Base-by-base conservation (phyloP, 1,140 invertebrate species). In the Gryllus bimaculatus region DNA sequence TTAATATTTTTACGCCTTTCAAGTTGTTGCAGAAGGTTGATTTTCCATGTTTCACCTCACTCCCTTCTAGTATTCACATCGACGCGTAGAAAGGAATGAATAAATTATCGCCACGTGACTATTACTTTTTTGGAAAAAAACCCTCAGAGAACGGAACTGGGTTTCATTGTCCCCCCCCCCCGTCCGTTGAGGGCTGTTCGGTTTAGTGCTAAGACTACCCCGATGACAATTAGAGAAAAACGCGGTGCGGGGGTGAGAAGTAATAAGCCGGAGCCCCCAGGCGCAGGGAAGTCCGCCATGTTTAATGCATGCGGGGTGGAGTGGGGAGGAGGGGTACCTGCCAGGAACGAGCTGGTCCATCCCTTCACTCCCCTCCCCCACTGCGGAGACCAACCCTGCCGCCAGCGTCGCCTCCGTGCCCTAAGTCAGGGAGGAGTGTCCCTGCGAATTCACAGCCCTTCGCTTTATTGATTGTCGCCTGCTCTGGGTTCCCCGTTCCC, bases 161-260 rank as follows among this genome's bases (percentile, higher is more conserved):
- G 18, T 66, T 18, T 10, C 54, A 18, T 66, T 66, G 54, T 66
- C 54, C 54, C 18, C 10, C 54, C 54, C 54, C 18, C 10, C 54
- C 54, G 54, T 13, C 10, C 10, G 54, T 39, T 39, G 26, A 18
- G 54, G 10, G 10, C 10, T 66, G 54, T 18, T 66, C 54, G 54
- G 54, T 66, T 66, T 66, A 66, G 10, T 13, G 54, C 54, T 66
- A 66, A 66, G 54, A 66, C 26, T 66, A 10, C 54, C 54, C 18
- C 54, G 54, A 66, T 66, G 54, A 66, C 54, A 66, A 66, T 66
- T 66, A 66, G 54, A 66, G 54, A 66, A 66, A 66, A 66, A 66
- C 54, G 54, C 7, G 18, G 54, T 3, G 54, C 54, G 10, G 18
- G 54, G 54, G 54, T 18, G 54, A 10, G 10, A 66, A 66, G 54